Base-by-base conservation (phyloP, 2,888 invertebrate species). In the Apotomis betuletana region DNA sequence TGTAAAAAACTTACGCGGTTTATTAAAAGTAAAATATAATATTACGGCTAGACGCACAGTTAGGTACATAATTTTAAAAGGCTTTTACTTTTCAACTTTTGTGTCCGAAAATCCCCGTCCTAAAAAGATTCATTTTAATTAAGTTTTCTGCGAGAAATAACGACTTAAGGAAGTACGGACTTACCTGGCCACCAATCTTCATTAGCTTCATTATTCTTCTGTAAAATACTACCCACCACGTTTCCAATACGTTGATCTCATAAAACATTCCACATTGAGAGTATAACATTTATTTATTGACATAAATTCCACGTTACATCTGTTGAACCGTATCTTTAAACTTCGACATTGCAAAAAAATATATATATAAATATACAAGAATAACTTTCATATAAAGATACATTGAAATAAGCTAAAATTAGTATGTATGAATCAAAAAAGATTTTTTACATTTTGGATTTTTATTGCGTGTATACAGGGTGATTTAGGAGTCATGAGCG, bases 51-150 rank as follows among this genome's bases (percentile, higher is more conserved):
- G 15, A 65, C 13, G 46, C 12, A 44, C 38, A 15, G 27, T 27
- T 27, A 27, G 27, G 46, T 57, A 46, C 41, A 61, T 57, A 38
- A 67, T 70, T 61, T 71, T 61, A 67, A 70, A 65, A 55, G 55
- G 49, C 55, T 67, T 67, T 62, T 71, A 58, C 57, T 59, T 68
- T 67, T 63, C n/a, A 65, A 68, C 41, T 65, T 65, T 51, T 8
- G 49, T 61, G 69, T 83, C 82, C 78, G 87, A 87, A 86, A 86
- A 84, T 82, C 83, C 79, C 81, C 83, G 84, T 85, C 85, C 83
- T 82, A 79, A 78, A 85, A 81, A 89, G 88, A 90, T 91, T 90
- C 85, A 87, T 91, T 91, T 91, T 90, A 91, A 91, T 91, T 91
- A 91, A 89, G 89, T 86, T 88, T 87, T 88, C 81, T 83, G 86